Conservation (phyloP, 2,888 invertebrate genomes). For the Rhagonycha lutea region DNA sequence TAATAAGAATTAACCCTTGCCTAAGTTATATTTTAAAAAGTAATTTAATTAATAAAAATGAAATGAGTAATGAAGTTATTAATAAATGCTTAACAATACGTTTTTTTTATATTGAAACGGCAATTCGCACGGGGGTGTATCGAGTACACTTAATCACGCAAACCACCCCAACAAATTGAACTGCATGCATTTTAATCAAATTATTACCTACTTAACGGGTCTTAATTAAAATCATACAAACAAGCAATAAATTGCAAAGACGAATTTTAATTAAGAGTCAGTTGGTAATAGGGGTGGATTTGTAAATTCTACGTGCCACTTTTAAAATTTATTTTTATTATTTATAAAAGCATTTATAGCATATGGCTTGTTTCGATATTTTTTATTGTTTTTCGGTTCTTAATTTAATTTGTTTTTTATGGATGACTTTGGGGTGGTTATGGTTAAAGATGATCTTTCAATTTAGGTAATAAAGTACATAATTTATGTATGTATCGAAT, state of each 20-base stretch:
- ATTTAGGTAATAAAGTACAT: neutral
- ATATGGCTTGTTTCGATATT: constrained; percentile 42
- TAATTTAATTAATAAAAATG: neutral
- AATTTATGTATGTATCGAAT: neutral
- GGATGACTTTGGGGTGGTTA: neutral
- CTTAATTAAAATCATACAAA: neutral
- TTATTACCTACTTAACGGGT: neutral
- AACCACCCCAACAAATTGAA: neutral
- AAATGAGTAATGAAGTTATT: neutral
- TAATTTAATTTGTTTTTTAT: neutral
- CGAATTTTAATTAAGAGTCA: neutral
- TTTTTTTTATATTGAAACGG: neutral
- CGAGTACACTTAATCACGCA: neutral
- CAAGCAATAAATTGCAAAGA: neutral
- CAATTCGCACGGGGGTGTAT: neutral
- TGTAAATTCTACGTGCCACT: constrained; percentile 38
- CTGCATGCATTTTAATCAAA: neutral
- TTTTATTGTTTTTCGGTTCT: neutral
- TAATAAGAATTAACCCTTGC: too few species aligned
- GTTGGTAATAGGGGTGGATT: constrained; percentile 43
- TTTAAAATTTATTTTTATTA: constrained; percentile 49
- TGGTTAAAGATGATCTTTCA: neutral
- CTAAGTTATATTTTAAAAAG: too few species aligned
- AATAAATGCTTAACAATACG: neutral
- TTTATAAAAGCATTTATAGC: constrained; percentile 47